These are phyloP conservation scores for Sebastes oblongus DNA, from an alignment of 2,797 vertebrate genomes.

Conservation along the genomic window DNA sequence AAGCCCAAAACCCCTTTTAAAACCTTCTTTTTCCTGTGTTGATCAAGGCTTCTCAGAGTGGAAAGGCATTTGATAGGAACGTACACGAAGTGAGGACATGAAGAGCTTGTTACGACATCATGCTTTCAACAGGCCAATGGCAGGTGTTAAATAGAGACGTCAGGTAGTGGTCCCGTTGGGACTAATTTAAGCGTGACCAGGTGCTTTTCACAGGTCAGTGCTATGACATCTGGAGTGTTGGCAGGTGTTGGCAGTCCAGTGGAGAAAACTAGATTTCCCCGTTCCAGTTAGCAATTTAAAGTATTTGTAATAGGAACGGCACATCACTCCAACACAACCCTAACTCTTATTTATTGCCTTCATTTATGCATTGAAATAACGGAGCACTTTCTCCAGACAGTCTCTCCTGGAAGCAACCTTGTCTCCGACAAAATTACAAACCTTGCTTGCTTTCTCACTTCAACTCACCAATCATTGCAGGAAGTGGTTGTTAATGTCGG, in stretches of 20 bases:
- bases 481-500: background rate
- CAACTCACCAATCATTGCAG: no score
- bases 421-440: background rate
- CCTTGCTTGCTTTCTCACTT: background rate
- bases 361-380: background rate
- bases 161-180: constrained; percentile 30
- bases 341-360: background rate
- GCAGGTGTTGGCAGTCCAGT: background rate
- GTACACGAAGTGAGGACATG: background rate
- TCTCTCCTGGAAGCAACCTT: background rate
- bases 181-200: constrained; percentile 31
- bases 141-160: constrained; percentile 22
- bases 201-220: constrained; percentile 31
- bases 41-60: background rate
- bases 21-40: constrained; percentile 1
- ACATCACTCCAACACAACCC: background rate
- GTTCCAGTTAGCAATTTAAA: background rate
- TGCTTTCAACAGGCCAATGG: constrained; percentile 2
- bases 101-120: background rate
- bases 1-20: background rate
- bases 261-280: background rate
- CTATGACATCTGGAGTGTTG: constrained; percentile 5
- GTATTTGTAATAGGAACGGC: background rate
- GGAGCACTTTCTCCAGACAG: background rate
- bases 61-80: constrained; percentile 3